Base-by-base conservation (phyloP, 2,797 vertebrate genomes). In the Liparis tanakae region DNA sequence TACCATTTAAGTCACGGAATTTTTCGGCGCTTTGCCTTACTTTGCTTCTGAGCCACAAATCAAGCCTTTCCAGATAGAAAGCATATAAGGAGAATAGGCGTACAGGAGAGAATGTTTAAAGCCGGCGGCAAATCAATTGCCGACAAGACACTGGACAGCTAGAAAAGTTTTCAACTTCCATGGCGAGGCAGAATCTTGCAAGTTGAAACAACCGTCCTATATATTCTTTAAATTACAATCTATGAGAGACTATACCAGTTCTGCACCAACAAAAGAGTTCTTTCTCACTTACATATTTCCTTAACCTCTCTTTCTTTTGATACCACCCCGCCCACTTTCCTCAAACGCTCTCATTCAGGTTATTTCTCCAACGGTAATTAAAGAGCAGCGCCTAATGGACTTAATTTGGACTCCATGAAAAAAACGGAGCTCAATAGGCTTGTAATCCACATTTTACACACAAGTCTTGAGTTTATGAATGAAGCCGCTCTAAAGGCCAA, bases 391-490 rank as follows among this genome's bases (percentile, higher is more conserved):
- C 75, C 69, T 81, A 85, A 89, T 87, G 78, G 78, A 81, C 74
- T 90, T 84, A 64, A 82, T 87, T 86, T 76, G 78, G 81, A 64
- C 78, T 37, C 88, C 86, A 88, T 89, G 83, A 91, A 92, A 30
- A 30, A 90, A 92, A 70, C 58, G 7, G 56, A 80, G 70, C 83
- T 84, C 84, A 76, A 72, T 54, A 78, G 80, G 88, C 87, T 88
- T 91, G 87, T 92, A 94, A 93, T 89, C 79, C 80, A 76, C 74
- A 91, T 93, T 93, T 93, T 89, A 91, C 86, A 91, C 89, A 5
- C 22, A 4, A 50, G 83, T 63, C 75, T 85, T 56, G 56, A 83
- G 82, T 91, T 91, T 84, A 85, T 85, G 84, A 89, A 82, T 76
- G 82, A 85, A 85, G 76, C 70, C 22, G n/a, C 69, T 65, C 10